phyloP scores from a whole-genome alignment of 2,888 invertebrate genomes.

The Polydesmus complanatus region DNA sequence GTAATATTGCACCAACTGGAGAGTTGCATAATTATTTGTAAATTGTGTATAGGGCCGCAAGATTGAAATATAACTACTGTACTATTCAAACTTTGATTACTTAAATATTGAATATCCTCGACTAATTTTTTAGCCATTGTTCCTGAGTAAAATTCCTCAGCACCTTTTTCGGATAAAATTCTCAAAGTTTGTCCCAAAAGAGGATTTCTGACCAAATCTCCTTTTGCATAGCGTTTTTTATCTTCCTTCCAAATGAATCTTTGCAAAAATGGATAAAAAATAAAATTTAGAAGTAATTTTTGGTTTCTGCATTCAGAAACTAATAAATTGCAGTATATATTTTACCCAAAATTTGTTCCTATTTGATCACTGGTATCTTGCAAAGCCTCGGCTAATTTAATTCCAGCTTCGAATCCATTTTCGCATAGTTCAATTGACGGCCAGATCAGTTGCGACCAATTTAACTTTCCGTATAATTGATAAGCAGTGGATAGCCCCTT shows the following conservation, averaged over 20 bases:
- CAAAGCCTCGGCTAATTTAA: constrained; percentile 48
- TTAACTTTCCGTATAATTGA: constrained; percentile 51
- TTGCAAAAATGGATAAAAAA: too few relatives aligned
- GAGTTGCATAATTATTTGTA: too few relatives aligned
- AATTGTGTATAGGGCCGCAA: too few relatives aligned
- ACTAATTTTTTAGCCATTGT: constrained; percentile 27
- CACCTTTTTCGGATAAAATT: constrained; percentile 49
- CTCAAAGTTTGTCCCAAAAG: constrained; percentile 54
- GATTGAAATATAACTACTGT: not conserved
- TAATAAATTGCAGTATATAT: too few relatives aligned
- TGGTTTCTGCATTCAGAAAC: not conserved
- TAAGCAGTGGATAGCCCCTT: constrained; percentile 68
- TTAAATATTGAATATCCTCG: constrained; percentile 29
- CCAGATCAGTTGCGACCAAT: constrained; percentile 62
- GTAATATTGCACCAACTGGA: not conserved
- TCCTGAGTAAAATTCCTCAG: constrained; percentile 31
- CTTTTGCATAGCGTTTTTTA: too few relatives aligned
- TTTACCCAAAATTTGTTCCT: constrained; percentile 45
- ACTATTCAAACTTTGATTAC: too few relatives aligned
- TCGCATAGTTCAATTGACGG: constrained; percentile 63
- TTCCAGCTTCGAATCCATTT: constrained; percentile 54
- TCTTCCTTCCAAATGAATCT: constrained; percentile 34
- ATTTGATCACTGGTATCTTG: constrained; percentile 42
- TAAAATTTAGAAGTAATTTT: not conserved
- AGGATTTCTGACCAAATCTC: constrained; percentile 49